Base-by-base conservation (phyloP, 2,797 vertebrate genomes). In the Sebastes hubbsi region DNA sequence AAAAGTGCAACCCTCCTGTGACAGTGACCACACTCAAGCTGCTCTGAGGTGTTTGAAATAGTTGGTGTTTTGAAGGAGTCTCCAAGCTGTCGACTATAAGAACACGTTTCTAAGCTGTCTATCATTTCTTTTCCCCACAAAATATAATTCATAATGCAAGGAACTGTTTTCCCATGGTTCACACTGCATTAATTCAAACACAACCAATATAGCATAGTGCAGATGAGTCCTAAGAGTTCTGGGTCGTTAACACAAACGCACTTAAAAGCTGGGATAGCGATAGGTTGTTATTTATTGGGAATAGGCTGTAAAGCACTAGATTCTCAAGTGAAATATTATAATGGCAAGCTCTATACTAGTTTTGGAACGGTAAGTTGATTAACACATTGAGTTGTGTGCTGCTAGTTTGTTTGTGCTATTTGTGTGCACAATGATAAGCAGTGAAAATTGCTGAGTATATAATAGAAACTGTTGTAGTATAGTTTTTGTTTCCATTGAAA, bases 71-170 rank as follows among this genome's bases (percentile, higher is more conserved):
- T 46, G 36, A 65, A 38, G 34, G 59, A 52, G 66, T 87, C 61
- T 27, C 68, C 14, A 5, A 68, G 58, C 79, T 72, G 71, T 42
- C 61, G 72, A n/a, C 30, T 68, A 77, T 72, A 75, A 87, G 60
- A 49, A 27, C 36, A 42, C 29, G 30, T 30, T 32, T 61, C 54
- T 58, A 68, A 83, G 66, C 60, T 82, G 62, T 66, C 58, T 25
- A 34, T 56, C 11, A 58, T 59, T 64, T 36, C n/a, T n/a, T 55
- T 18, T 16, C 3, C 7, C 4, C 27, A 16, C 67, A 58, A 58
- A 72, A 7, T 29, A 34, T 54, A 61, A 65, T 56, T 20, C n/a
- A 36, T 62, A 52, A 52, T 60, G 65, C 18, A 59, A 60, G 12
- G 13, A 29, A 18, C 56, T 42, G 10, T 38, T 72, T 8, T 13